Base-by-base conservation (phyloP, 2,888 invertebrate genomes). In the Calliopum simillimum region DNA sequence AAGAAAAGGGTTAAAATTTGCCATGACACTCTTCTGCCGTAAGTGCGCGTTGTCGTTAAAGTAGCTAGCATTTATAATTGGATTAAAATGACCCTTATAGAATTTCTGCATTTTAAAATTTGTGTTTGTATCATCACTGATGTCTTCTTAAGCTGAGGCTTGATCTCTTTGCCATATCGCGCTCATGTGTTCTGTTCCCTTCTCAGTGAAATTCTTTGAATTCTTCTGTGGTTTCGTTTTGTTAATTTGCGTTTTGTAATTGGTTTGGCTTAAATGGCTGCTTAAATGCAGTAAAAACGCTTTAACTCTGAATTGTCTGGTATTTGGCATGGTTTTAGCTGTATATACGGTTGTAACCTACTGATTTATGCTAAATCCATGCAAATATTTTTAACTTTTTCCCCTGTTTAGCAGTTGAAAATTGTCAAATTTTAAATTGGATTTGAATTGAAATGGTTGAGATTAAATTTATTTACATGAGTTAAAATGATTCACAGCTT, bases 1-100 rank as follows among this genome's bases (percentile, higher is more conserved):
- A n/a, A 33, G 33, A 8, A 33, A 33, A 33, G 33, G 33, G 33
- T 33, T 33, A 33, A 33, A 33, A 8, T 33, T 33, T 33, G 33
- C 33, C 33, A 8, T 33, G 5, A 33, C 33, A 8, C 8, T n/a
- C n/a, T n/a, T n/a, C n/a, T 33, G 33, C 8, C 51, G 19, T 19
- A 23, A 14, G 55, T 21, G 55, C 55, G 23, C 23, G 13, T 14
- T 5, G 16, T 16, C n/a, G 49, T 25, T 56, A 23, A 25, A 56
- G 55, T 56, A 56, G 23, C 55, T 56, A 56, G 23, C 55, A 56
- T 25, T 25, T 21, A 19, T 56, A 56, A 56, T 56, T 56, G 55
- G 21, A 56, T 56, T 56, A 56, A 55, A 56, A n/a, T 25, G 25
- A 49, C 49, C n/a, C 16, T 33, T 8, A 33, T 33, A 33, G 1